Conservation (phyloP, 2,888 invertebrate genomes). For the Pyrochroa serraticornis region DNA sequence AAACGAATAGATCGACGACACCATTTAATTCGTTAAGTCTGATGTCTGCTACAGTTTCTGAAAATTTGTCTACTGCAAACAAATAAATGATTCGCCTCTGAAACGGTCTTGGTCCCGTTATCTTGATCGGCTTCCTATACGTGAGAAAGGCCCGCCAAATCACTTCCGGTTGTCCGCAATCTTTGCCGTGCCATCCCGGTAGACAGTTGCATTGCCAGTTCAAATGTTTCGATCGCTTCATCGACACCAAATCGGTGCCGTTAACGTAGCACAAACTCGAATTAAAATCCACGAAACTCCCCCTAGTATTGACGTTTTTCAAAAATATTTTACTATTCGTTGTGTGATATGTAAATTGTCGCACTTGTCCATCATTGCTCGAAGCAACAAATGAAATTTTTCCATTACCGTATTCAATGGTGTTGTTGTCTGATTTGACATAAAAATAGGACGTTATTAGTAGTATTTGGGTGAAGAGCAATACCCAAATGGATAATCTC, state of each 20-base stretch:
- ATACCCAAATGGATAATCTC: conserved; percentile 53
- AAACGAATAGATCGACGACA: conserved; percentile 69
- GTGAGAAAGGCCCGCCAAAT: conserved; percentile 70
- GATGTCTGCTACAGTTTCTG: conserved; percentile 65
- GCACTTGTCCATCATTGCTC: conserved; percentile 21
- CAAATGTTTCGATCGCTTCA: conserved; percentile 49
- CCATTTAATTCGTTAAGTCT: conserved; percentile 65
- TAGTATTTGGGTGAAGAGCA: conserved; percentile 51
- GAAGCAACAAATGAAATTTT: conserved; percentile 34
- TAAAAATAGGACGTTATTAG: conserved; percentile 52
- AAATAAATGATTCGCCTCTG: conserved; percentile 65
- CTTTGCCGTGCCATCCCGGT: conserved; percentile 69
- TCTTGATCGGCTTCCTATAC: conserved; percentile 58
- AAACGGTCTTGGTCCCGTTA: conserved; percentile 57
- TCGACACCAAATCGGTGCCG: conserved; percentile 55
- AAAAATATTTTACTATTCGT: conserved; percentile 42
- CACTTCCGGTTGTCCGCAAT: conserved; percentile 71
- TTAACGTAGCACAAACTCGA: conserved; percentile 56
- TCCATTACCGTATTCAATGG: conserved; percentile 10
- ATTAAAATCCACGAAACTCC: conserved; percentile 54
- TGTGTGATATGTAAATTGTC: conserved; percentile 49
- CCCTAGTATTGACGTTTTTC: conserved; percentile 40
- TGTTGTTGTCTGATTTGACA: conserved; percentile 39
- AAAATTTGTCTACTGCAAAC: conserved; percentile 61
- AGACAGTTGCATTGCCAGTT: conserved; percentile 63